Percentiles rank a stretch among this genome's conserved stretches.
phyloP scores from a whole-genome alignment of 2,113 vertebrate species.

The Trichechus manatus region DNA sequence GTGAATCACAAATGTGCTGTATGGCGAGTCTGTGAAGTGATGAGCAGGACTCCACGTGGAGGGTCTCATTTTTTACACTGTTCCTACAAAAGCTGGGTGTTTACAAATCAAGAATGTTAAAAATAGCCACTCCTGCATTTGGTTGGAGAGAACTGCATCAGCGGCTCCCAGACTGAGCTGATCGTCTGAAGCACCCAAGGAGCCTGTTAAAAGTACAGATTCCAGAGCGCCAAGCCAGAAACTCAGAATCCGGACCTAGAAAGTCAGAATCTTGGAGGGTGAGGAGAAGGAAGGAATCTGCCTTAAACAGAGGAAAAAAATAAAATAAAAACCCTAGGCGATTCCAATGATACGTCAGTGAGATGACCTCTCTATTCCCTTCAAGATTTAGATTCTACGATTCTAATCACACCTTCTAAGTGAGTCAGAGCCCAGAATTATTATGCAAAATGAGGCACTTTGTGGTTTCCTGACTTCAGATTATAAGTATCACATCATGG shows the following conservation, averaged over 20 bases:
- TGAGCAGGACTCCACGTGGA: not conserved
- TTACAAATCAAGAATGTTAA: not conserved
- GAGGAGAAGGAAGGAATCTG: conserved; percentile 56
- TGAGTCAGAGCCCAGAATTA: conserved; percentile 78
- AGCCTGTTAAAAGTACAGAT: conserved; percentile 53
- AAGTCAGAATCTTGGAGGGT: not conserved
- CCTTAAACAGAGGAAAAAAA: not conserved
- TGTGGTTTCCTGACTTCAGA: conserved; percentile 75
- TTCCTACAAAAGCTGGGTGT: not conserved
- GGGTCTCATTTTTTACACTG: not conserved
- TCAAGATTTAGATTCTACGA: conserved; percentile 72
- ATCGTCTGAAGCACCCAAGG: conserved; percentile 33
- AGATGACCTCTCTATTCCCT: conserved; percentile 73
- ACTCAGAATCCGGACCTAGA: conserved; percentile 27
- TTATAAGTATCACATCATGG: conserved; percentile 53
- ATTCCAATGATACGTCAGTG: conserved; percentile 66
- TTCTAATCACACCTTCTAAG: conserved; percentile 68
- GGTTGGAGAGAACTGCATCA: not conserved
- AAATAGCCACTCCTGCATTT: not conserved
- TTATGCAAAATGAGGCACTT: conserved; percentile 70
- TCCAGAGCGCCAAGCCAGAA: conserved; percentile 50
- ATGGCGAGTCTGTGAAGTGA: not conserved
- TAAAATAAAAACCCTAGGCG: not conserved
- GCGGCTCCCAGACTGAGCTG: not conserved
- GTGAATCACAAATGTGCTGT: not conserved